Evolutionary conservation across 2,797 vertebrate genomes (phyloP), one percentile per base, ranked within the genome.

Genomic region (Pipistrellus pipistrellus): DNA sequence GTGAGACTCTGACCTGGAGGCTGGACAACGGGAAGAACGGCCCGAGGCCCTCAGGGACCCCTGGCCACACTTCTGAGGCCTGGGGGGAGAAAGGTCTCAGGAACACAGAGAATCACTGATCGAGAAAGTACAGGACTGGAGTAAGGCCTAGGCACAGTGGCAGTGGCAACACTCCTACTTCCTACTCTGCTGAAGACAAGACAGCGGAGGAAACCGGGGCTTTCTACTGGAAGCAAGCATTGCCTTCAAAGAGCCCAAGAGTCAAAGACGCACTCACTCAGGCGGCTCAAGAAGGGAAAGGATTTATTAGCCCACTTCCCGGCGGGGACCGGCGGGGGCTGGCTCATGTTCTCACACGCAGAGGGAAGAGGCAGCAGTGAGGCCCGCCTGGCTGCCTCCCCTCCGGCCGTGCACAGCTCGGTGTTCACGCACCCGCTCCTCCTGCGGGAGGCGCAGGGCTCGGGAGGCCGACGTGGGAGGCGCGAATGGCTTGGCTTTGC

Each of bases 221-320:
- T 93, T 71, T 90, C 92, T 48, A 46, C 0, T 8, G 30, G 77
- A 94, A 83, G 53, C 30, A 80, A 90, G 68, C 17, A 44, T 13
- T 35, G 76, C 55, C 86, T 85, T 91, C 27, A 80, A 14, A 82
- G 53, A 91, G 57, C 46, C 75, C 9, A 30, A 89, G 77, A 85
- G 75, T 87, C 71, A 96, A 92, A 94, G 92, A 96, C 38, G 72
- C 73, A 59, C 66, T 69, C 83, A 93, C 87, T 93, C 71, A 23
- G 32, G 76, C 62, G 55, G 69, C 91, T 97, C 89, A 81, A 94
- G 93, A 95, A 92, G 84, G 93, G 93, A 76, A 93, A 94, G 88
- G 94, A 76, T 97, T 97, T 97, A 97, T 97, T 97, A 96, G 96
- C 96, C 95, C 78, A 23, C 88, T 84, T 96, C 78, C 86, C 85